Base-by-base conservation (phyloP, 2,113 vertebrate genomes). In the Trichomycterus rosablanca region DNA sequence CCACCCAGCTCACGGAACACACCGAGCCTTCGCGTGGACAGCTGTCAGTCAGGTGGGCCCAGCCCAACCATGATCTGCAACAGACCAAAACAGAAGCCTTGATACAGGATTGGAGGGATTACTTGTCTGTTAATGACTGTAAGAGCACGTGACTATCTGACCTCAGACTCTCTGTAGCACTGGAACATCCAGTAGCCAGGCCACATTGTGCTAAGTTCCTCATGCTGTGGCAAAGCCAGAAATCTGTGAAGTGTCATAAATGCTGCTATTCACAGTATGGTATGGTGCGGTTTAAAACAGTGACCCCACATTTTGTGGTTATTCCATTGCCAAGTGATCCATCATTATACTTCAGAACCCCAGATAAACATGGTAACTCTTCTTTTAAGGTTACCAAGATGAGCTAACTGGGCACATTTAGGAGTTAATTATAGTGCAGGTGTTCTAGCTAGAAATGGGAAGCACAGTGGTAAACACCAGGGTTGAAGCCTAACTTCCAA, bases 1-100 rank as follows among this genome's bases (percentile, higher is more conserved):
- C 16, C 42, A 19, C 50, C 16, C 46, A 45, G 61, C 52, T 55
- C 64, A 70, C 65, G n/a, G n/a, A 74, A 56, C 35, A 63, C 63
- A 48, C 42, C 59, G 43, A 35, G 81, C 75, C 75, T 81, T 84
- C 73, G 74, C 62, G 52, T 71, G 39, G 68, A 71, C 66, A 67
- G 71, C 73, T 59, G 65, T 74, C 74, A 70, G 71, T 68, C 77
- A 75, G 73, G 76, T 71, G 73, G 52, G 51, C 35, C 1, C 18
- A n/a, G 35, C 40, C 68, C 50, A 61, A 37, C 56, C 39, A 32
- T 28, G 56, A 30, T 66, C 53, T 35, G 54, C 54, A 64, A 16
- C 22, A 19, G 54, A 42, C 55, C 34, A 63, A 35, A 34, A 46
- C 32, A 10, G 42, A 34, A 23, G 54, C 70, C 15, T 39, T 71